Percentiles rank a stretch among this genome's conserved stretches.
Conservation (phyloP, 2,797 vertebrate species). For the Morelia viridis region DNA sequence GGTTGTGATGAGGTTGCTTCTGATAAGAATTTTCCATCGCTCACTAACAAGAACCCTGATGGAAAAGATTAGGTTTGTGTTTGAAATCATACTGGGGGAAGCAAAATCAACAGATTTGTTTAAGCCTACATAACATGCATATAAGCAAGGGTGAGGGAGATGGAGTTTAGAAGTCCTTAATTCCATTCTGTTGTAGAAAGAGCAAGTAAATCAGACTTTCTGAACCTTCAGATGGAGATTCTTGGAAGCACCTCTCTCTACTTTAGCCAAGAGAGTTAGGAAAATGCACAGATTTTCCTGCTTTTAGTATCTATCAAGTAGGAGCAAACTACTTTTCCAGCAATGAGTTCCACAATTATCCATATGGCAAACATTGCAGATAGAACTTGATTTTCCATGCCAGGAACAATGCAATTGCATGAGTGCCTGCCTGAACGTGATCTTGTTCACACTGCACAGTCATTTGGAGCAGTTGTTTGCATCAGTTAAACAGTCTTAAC, state of each 20-base stretch:
- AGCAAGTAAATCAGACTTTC: neutral
- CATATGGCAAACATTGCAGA: neutral
- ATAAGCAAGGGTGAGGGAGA: too few species aligned
- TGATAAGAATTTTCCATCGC: too few species aligned
- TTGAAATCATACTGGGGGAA: too few species aligned
- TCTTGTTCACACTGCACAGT: neutral
- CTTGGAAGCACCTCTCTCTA: neutral
- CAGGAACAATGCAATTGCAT: neutral
- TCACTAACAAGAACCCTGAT: too few species aligned
- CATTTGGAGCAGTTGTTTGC: neutral
- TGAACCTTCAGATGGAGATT: neutral
- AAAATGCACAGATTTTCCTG: neutral
- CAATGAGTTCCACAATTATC: neutral
- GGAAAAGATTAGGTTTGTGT: too few species aligned
- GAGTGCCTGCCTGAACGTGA: neutral
- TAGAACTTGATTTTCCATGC: neutral
- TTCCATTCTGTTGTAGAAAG: neutral
- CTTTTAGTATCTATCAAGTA: neutral
- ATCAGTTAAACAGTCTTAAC: neutral
- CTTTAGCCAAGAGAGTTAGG: neutral
- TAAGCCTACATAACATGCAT: too few species aligned
- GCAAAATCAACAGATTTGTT: too few species aligned
- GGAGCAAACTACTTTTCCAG: too few species aligned
- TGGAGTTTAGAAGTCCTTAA: too few species aligned
- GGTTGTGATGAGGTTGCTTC: too few species aligned